phyloP scores from a whole-genome alignment of 2,888 invertebrate genomes.

The Caenorhabditis panamensis region DNA sequence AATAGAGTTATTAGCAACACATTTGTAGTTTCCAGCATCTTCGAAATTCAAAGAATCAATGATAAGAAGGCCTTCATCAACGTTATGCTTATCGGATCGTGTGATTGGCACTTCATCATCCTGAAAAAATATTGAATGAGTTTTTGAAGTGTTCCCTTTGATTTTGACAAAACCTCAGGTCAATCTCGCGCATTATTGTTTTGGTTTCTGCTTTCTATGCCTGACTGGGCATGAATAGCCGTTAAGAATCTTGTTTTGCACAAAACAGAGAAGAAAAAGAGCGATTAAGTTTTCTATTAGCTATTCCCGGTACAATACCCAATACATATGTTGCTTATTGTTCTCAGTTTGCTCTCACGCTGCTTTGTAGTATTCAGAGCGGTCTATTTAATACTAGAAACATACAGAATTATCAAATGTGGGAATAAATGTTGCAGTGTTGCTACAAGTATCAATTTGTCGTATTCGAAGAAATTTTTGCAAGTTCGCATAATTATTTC shows the following conservation, averaged over 20 bases:
- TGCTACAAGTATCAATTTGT: too few species aligned
- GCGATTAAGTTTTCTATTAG: constrained; percentile 31
- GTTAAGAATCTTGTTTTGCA: constrained; percentile 24
- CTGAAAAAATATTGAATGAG: too few species aligned
- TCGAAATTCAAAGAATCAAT: constrained; percentile 66
- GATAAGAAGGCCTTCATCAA: constrained; percentile 71
- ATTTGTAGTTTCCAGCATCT: constrained; percentile 70
- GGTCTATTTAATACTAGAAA: too few species aligned
- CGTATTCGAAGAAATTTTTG: too few species aligned
- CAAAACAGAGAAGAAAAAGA: constrained; percentile 1
- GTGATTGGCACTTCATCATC: constrained; percentile 63
- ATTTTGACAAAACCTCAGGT: neutral
- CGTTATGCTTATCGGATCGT: constrained; percentile 70
- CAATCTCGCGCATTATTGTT: too few species aligned
- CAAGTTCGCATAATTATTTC: too few species aligned
- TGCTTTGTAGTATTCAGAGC: too few species aligned
- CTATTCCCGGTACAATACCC: constrained; percentile 28
- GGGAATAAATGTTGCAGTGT: too few species aligned
- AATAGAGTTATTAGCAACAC: constrained; percentile 69
- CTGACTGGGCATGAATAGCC: constrained; percentile 41
- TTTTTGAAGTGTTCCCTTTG: too few species aligned
- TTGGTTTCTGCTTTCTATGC: too few species aligned
- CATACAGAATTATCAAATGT: too few species aligned
- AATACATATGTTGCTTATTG: constrained; percentile 20
- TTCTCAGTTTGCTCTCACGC: too few species aligned